A percentile compares a stretch with the other conserved stretches of the same genome.
Conservation (phyloP, 2,113 vertebrate genomes). For the Gorilla gorilla region DNA sequence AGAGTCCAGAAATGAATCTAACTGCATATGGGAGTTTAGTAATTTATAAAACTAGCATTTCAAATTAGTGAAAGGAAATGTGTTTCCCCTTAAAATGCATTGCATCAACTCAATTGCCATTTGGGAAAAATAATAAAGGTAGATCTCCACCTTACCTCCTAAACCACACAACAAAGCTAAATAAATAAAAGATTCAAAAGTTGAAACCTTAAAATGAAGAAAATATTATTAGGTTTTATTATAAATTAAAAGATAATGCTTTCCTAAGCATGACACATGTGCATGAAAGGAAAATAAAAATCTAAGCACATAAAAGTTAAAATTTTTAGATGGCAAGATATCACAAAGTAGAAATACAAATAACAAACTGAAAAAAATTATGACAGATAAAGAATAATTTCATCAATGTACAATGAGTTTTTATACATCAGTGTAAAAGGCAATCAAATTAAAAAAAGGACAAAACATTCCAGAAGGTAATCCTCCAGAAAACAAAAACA, state of each 20-base stretch:
- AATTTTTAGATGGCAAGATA: slow-evolving; percentile 56
- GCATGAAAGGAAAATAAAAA: slow-evolving; percentile 28
- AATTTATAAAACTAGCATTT: background rate
- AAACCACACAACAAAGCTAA: background rate
- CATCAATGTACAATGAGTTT: slow-evolving; percentile 38
- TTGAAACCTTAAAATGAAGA: background rate
- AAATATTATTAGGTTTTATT: background rate
- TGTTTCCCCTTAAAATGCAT: background rate
- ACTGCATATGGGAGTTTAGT: background rate
- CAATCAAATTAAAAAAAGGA: slow-evolving; percentile 14
- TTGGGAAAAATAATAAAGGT: background rate
- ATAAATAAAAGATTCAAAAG: background rate
- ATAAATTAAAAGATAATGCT: background rate
- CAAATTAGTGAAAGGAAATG: background rate
- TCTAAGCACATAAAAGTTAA: slow-evolving; percentile 41
- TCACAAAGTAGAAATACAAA: slow-evolving; percentile 55
- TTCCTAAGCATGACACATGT: background rate
- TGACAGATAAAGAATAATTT: slow-evolving; percentile 59
- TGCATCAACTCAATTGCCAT: background rate
- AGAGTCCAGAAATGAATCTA: background rate
- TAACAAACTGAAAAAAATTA: slow-evolving; percentile 40
- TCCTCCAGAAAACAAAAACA: slow-evolving; percentile 39
- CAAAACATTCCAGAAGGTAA: slow-evolving; percentile 24
- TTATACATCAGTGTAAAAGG: background rate
- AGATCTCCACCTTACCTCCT: background rate